Percentiles rank a stretch among this genome's conserved stretches.
Conservation (phyloP, 1,140 invertebrate species). For the Rhopalosiphum maidis region DNA sequence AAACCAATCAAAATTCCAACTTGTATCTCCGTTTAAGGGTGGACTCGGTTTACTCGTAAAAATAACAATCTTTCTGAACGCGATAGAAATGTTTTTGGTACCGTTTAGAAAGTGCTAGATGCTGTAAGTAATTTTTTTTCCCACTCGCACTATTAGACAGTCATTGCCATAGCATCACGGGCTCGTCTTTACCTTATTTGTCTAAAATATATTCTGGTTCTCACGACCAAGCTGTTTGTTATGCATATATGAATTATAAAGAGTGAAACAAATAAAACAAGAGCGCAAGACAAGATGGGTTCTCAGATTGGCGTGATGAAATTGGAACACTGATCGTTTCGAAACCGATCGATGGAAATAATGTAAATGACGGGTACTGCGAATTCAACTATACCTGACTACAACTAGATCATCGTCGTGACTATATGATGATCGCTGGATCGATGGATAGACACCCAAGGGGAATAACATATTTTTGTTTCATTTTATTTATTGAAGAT, state of each 20-base stretch:
- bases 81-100: slow-evolving; percentile 28
- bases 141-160: slow-evolving; percentile 18
- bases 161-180: background rate
- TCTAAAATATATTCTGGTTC: slow-evolving; percentile 50
- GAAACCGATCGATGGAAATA: slow-evolving; percentile 43
- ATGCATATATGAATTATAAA: slow-evolving; percentile 20
- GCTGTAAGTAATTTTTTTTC: slow-evolving; percentile 38
- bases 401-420: background rate
- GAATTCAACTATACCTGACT: background rate
- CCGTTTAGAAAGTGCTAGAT: slow-evolving; percentile 43
- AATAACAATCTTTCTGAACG: background rate
- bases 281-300: slow-evolving; percentile 17
- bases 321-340: slow-evolving; percentile 26
- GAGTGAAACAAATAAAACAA: slow-evolving; percentile 11
- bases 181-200: slow-evolving; percentile 54
- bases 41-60: background rate
- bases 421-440: background rate
- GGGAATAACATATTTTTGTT: background rate
- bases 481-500: background rate
- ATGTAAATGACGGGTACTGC: slow-evolving; percentile 4
- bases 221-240: slow-evolving; percentile 45
- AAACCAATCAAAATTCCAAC: background rate
- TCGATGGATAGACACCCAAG: background rate
- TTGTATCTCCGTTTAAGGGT: background rate
- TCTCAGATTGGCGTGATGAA: slow-evolving; percentile 48